Evolutionary conservation across 2,888 invertebrate species (phyloP).

Genomic region (Melanostoma scalare): DNA sequence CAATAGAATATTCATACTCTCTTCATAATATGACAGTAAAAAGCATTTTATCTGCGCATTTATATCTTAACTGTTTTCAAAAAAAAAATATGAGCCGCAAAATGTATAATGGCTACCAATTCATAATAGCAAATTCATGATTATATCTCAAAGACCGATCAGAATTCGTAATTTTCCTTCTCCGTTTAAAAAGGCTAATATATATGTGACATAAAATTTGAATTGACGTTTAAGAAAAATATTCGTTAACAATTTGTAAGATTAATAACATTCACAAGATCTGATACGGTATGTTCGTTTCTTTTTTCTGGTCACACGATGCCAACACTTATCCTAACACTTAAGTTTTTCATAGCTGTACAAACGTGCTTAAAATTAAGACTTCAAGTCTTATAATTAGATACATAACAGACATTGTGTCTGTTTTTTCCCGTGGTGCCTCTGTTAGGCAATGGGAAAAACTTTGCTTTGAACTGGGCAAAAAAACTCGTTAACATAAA

Average conservation of each 20-base stretch:
- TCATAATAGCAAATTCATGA: slow-evolving; percentile 21
- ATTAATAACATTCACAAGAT: slow-evolving; percentile 58
- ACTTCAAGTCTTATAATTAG: slow-evolving; percentile 64
- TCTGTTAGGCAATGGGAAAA: not conserved
- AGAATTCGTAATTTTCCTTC: slow-evolving; percentile 51
- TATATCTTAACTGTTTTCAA: slow-evolving; percentile 37
- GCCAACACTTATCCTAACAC: slow-evolving; percentile 53
- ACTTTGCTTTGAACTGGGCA: not conserved
- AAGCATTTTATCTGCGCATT: slow-evolving; percentile 43
- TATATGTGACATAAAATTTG: slow-evolving; percentile 27
- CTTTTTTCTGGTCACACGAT: slow-evolving; percentile 4
- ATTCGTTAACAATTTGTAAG: slow-evolving; percentile 53
- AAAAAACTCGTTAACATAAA: slow-evolving; percentile 70
- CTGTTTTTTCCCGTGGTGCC: slow-evolving; percentile 11
- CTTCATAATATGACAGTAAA: slow-evolving; percentile 51
- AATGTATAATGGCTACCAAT: slow-evolving; percentile 24
- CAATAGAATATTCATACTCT: slow-evolving; percentile 63
- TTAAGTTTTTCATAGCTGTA: slow-evolving; percentile 46
- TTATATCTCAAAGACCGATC: slow-evolving; percentile 46
- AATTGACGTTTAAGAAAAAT: slow-evolving; percentile 34
- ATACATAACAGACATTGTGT: slow-evolving; percentile 18
- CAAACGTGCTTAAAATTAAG: slow-evolving; percentile 56
- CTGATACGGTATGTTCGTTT: slow-evolving; percentile 30
- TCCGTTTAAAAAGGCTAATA: slow-evolving; percentile 22
- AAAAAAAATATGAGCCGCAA: slow-evolving; percentile 9